A percentile compares a stretch with the other conserved stretches of the same genome.
These are phyloP conservation scores for Coregonus ussuriensis DNA, from an alignment of 2,797 vertebrate genomes.

Conservation along the genomic window DNA sequence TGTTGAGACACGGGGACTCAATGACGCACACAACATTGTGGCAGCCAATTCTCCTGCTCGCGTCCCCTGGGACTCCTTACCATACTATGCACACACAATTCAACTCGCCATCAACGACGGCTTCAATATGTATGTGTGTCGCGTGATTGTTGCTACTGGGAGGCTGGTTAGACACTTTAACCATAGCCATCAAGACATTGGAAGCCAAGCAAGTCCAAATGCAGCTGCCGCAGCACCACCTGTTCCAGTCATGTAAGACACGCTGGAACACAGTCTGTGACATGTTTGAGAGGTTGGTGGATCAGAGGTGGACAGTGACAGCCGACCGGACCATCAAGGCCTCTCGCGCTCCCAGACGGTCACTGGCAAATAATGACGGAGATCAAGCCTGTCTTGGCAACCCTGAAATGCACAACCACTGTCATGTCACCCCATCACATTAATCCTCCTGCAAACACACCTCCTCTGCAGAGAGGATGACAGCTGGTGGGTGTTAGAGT, in stretches of 20 bases:
- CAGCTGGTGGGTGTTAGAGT: no score
- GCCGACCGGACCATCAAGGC: no score
- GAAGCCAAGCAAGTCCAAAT: constrained; percentile 2
- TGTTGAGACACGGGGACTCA: background rate
- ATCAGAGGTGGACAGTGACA: constrained; percentile 1
- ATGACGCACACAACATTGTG: background rate
- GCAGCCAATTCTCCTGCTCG: background rate
- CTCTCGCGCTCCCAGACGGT: no score
- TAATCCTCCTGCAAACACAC: no score
- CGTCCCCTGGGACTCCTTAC: no score
- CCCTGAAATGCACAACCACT: no score
- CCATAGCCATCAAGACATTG: background rate
- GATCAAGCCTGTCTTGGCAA: no score
- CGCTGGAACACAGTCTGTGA: constrained; percentile 9
- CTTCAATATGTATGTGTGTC: background rate
- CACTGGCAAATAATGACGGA: no score
- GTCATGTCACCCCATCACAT: no score
- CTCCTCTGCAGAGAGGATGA: no score
- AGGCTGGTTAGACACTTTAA: background rate
- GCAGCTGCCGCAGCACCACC: background rate
- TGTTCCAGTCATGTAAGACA: constrained; percentile 11
- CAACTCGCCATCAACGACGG: background rate
- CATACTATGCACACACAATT: background rate
- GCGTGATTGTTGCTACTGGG: background rate
- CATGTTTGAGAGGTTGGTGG: constrained; percentile 6